Conservation (phyloP, 2,113 vertebrate genomes). For the Rattus rattus region DNA sequence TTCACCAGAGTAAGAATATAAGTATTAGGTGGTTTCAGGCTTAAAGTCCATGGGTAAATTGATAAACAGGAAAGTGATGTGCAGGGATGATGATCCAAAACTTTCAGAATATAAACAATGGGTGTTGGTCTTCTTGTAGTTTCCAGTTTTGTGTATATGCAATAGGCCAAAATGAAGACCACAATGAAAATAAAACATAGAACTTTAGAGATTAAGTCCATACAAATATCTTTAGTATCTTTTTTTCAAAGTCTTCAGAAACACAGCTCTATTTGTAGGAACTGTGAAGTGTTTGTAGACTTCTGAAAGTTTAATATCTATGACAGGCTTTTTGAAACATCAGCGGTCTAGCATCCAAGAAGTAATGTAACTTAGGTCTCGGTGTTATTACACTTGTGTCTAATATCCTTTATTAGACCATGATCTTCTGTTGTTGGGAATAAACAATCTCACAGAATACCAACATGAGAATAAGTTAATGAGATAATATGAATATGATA, state of each 20-base stretch:
- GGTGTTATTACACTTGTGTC: not conserved
- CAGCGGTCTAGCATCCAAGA: not conserved
- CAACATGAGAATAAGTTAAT: not conserved
- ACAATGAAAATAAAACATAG: conserved; percentile 31
- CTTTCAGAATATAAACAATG: conserved; percentile 7
- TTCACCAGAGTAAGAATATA: conserved; percentile 42
- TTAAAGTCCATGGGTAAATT: conserved; percentile 48
- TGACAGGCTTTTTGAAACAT: not conserved
- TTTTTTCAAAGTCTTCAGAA: conserved; percentile 29
- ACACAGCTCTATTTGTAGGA: not conserved
- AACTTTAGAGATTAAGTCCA: not conserved
- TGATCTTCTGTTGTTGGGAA: not conserved
- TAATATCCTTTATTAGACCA: not conserved
- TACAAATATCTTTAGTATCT: not conserved
- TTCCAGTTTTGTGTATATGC: not conserved
- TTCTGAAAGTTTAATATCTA: not conserved
- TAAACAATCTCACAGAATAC: not conserved
- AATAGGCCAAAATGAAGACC: not conserved
- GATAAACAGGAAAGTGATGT: conserved; percentile 41
- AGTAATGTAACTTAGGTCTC: not conserved
- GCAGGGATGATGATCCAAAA: not conserved
- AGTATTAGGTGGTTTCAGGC: conserved; percentile 39
- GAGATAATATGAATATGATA: not conserved
- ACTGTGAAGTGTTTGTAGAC: not conserved
- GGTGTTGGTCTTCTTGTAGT: not conserved